Percentiles rank a stretch among this genome's conserved stretches.
Evolutionary conservation across 2,113 vertebrate genomes (phyloP).

Genomic region (Microtus pennsylvanicus): DNA sequence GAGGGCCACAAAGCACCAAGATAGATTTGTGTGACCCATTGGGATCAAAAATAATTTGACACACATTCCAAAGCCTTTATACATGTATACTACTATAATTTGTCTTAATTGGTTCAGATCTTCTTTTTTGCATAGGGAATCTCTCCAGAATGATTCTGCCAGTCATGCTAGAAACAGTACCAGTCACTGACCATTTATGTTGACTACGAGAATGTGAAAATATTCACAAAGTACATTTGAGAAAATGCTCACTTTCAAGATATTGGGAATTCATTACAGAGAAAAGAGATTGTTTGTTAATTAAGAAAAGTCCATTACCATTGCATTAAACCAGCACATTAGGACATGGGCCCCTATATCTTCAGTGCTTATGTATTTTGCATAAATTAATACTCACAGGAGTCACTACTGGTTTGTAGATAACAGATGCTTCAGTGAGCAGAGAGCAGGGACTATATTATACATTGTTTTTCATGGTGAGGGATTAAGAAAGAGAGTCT

Average conservation of each 20-base stretch:
- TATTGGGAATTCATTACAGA: neutral
- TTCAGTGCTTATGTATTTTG: neutral
- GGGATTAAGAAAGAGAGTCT: neutral
- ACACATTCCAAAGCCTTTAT: conserved; percentile 36
- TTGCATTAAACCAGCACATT: neutral
- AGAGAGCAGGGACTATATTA: neutral
- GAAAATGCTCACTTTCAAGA: neutral
- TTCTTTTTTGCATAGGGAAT: neutral
- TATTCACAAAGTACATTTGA: neutral
- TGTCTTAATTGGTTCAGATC: neutral
- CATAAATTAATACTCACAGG: neutral
- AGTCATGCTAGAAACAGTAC: neutral
- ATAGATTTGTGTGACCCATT: neutral
- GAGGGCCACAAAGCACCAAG: neutral
- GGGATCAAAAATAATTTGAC: neutral
- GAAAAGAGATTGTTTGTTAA: neutral
- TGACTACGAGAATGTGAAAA: neutral
- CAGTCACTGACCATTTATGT: neutral
- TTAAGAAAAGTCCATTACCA: neutral
- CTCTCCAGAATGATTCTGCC: neutral
- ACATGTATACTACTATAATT: neutral
- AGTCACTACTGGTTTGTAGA: neutral
- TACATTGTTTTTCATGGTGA: neutral
- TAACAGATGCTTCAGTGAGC: neutral
- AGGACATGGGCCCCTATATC: no score